These are phyloP conservation scores for Onychomys arenicola DNA, from an alignment of 2,797 vertebrate genomes.

Conservation along the genomic window DNA sequence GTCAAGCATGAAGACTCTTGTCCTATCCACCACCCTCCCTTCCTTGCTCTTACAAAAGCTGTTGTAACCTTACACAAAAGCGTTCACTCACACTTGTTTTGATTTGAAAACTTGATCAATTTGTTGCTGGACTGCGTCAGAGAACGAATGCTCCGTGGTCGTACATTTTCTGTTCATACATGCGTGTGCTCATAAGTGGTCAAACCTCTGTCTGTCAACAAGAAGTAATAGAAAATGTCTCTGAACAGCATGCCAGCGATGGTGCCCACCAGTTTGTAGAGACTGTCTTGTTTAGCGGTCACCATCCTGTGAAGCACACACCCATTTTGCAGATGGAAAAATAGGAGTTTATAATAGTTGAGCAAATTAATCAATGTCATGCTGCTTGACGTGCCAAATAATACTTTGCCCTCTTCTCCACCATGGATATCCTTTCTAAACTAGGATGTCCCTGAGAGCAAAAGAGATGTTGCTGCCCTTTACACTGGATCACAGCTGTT, in stretches of 20 bases:
- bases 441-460: neutral
- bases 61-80: slow-evolving; percentile 25
- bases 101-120: neutral
- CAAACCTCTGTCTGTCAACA: neutral
- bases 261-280: neutral
- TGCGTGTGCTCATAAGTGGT: neutral
- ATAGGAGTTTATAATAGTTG: slow-evolving; percentile 18
- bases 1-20: slow-evolving; percentile 33
- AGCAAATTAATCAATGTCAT: neutral
- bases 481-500: neutral
- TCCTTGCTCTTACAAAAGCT: slow-evolving; percentile 14
- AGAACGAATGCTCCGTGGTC: neutral
- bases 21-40: neutral
- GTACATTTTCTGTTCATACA: neutral
- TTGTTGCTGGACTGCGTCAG: neutral
- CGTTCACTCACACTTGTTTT: neutral
- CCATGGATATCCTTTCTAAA: neutral
- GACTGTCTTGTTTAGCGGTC: neutral
- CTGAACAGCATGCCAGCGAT: neutral
- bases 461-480: neutral
- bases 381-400: neutral
- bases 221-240: neutral
- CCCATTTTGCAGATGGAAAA: slow-evolving; percentile 7
- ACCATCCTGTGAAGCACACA: neutral
- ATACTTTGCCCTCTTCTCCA: neutral